Percentiles rank a stretch among this genome's conserved stretches.
These are phyloP conservation scores for Cyclargus thomasi DNA, from an alignment of 1,140 invertebrate species.

Conservation along the genomic window DNA sequence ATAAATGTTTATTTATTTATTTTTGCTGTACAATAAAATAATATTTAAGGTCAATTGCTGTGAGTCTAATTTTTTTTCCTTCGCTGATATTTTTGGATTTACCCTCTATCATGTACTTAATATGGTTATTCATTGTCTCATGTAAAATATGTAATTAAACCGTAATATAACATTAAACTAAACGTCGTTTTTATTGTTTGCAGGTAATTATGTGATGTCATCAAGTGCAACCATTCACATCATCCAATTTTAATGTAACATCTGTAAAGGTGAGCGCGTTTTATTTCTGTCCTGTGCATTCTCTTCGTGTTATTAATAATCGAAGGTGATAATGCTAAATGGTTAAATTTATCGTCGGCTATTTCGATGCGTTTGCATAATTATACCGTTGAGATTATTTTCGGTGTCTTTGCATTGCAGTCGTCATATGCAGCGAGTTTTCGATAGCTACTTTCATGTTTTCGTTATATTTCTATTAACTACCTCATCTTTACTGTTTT, in stretches of 20 bases:
- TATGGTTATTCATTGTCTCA: too few relatives aligned
- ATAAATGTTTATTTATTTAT: too few relatives aligned
- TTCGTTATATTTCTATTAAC: too few relatives aligned
- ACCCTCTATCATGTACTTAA: too few relatives aligned
- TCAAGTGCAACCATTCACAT: conserved; percentile 22
- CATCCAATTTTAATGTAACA: conserved; percentile 37
- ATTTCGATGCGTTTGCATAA: conserved; percentile 39
- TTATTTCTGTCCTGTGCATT: conserved; percentile 48
- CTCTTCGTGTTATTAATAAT: conserved; percentile 57
- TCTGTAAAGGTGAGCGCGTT: conserved; percentile 15
- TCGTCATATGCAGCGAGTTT: background rate
- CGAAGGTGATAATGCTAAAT: conserved; percentile 63
- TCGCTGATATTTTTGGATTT: too few relatives aligned
- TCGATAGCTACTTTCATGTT: too few relatives aligned
- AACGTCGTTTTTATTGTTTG: conserved; percentile 28
- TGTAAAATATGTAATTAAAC: too few relatives aligned
- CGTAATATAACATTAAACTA: conserved; percentile 32
- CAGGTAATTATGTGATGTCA: conserved; percentile 47
- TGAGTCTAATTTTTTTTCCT: too few relatives aligned
- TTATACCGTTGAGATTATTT: background rate
- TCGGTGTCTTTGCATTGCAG: background rate
- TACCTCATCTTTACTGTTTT: too few relatives aligned
- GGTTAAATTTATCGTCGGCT: conserved; percentile 57
- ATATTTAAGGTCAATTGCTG: too few relatives aligned
- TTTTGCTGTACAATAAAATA: too few relatives aligned